Percentiles rank a stretch among this genome's conserved stretches.
phyloP scores from a whole-genome alignment of 2,888 invertebrate species.

The Tetropium fuscum region DNA sequence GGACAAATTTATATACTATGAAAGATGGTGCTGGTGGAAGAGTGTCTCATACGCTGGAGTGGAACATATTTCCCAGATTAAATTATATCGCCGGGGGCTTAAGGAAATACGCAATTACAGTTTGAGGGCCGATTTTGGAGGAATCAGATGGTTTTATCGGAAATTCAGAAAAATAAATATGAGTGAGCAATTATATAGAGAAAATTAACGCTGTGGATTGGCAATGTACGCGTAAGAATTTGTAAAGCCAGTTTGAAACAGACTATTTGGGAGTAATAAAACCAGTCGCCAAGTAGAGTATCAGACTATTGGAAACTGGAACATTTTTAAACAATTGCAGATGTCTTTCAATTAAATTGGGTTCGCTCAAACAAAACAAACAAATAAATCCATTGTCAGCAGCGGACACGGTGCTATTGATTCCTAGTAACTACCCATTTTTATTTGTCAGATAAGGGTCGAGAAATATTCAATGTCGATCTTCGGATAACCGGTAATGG shows the following conservation, averaged over 20 bases:
- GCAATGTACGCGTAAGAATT: no score
- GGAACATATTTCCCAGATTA: slow-evolving; percentile 7
- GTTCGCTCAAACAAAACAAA: neutral
- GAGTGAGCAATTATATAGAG: no score
- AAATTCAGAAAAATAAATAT: no score
- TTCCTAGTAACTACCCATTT: slow-evolving; percentile 6
- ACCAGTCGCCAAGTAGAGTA: no score
- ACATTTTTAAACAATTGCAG: neutral
- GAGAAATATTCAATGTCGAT: slow-evolving; percentile 23
- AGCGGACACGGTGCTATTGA: slow-evolving; percentile 5
- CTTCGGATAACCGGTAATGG: slow-evolving; percentile 19
- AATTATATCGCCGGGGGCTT: slow-evolving; percentile 6
- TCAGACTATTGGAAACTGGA: no score
- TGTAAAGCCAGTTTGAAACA: no score
- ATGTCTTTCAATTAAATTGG: neutral
- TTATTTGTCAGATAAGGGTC: slow-evolving; percentile 13
- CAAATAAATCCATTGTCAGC: neutral
- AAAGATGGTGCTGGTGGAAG: neutral
- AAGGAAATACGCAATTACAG: neutral
- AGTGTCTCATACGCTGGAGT: neutral
- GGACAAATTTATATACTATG: slow-evolving; percentile 6
- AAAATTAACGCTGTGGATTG: no score
- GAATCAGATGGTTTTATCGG: neutral
- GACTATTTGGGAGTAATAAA: no score
- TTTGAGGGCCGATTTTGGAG: neutral